Percentiles rank a stretch among this genome's conserved stretches.
Evolutionary conservation across 2,797 vertebrate genomes (phyloP).

Genomic region (Gadopsis marmoratus): DNA sequence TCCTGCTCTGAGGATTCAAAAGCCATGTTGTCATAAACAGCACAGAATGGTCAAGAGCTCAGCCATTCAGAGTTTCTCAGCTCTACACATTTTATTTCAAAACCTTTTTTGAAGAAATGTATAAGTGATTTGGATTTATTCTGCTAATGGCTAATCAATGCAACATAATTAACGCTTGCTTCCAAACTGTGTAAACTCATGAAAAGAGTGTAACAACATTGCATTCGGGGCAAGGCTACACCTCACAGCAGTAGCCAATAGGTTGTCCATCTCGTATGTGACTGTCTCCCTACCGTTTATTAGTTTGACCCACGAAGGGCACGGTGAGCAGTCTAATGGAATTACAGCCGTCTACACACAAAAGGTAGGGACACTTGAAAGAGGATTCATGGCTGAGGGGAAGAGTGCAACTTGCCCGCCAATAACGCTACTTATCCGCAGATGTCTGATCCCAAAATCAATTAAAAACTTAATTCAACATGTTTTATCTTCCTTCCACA

Average conservation of each 20-base stretch:
- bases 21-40: too few species aligned
- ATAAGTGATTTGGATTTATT: not conserved
- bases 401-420: conserved; percentile 32
- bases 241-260: conserved; percentile 4
- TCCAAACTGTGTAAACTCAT: not conserved
- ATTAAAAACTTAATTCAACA: conserved; percentile 65
- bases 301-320: conserved; percentile 44
- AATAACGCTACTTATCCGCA: conserved; percentile 52
- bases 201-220: not conserved
- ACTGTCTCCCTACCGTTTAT: conserved; percentile 40
- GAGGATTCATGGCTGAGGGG: conserved; percentile 52
- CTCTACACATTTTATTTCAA: not conserved
- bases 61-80: not conserved
- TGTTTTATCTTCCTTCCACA: conserved; percentile 48
- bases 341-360: conserved; percentile 49
- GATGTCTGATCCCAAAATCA: conserved; percentile 62
- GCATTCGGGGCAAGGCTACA: not conserved
- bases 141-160: not conserved
- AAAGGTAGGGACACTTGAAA: conserved; percentile 56
- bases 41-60: too few species aligned
- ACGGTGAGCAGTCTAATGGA: conserved; percentile 34
- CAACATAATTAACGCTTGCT: not conserved
- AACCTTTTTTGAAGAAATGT: not conserved
- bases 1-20: too few species aligned
- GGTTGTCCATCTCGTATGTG: conserved; percentile 11